A percentile compares a stretch with the other conserved stretches of the same genome.
Conservation (phyloP, 2,797 vertebrate species). For the Anas capensis region DNA sequence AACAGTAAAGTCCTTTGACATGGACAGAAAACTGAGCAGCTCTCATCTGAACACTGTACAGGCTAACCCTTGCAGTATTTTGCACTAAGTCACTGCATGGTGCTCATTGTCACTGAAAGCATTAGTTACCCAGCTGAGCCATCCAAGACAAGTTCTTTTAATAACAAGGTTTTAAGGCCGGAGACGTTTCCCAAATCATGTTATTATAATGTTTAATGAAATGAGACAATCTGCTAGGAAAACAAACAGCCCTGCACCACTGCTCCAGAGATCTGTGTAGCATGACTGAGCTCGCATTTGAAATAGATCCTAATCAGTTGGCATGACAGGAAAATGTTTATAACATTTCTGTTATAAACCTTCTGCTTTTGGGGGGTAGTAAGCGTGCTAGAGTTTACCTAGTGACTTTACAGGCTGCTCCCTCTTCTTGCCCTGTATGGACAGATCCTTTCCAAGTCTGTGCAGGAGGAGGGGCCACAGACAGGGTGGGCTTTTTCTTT, state of each 20-base stretch:
- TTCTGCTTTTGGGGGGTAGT: not conserved
- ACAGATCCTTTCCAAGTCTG: not conserved
- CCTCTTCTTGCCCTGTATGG: not conserved
- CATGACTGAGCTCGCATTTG: not conserved
- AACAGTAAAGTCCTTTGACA: not conserved
- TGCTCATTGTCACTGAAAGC: not conserved
- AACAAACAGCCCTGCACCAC: not conserved
- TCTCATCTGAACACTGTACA: not conserved
- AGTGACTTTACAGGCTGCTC: not conserved
- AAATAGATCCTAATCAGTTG: not conserved
- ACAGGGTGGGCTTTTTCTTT: not conserved
- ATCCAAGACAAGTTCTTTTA: not conserved
- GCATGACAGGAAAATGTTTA: not conserved
- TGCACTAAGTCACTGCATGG: not conserved
- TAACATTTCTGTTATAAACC: too few relatives aligned
- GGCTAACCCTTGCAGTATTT: not conserved
- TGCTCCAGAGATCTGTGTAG: not conserved
- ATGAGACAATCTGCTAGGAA: not conserved
- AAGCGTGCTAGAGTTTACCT: not conserved
- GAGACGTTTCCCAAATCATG: not conserved
- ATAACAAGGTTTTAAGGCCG: not conserved
- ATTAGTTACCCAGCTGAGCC: not conserved
- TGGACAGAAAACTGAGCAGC: not conserved
- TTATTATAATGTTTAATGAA: not conserved
- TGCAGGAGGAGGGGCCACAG: not conserved